A percentile compares a stretch with the other conserved stretches of the same genome.
These are phyloP conservation scores for Callaeas wilsoni DNA, from an alignment of 2,113 vertebrate species.

Conservation along the genomic window DNA sequence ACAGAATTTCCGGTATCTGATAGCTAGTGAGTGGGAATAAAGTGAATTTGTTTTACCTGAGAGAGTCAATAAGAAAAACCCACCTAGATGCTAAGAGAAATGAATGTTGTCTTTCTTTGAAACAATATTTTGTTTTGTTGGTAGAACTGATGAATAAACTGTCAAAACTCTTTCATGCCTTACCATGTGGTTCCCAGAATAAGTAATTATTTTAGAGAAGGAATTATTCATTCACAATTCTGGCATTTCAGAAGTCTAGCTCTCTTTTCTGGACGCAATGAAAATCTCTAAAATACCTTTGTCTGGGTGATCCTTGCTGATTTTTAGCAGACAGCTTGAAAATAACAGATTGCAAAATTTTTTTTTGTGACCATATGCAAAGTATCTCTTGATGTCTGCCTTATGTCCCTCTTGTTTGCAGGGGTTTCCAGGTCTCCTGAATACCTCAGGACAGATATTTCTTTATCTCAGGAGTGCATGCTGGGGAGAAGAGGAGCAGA, in stretches of 20 bases:
- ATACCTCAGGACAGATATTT: not conserved
- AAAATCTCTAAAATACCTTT: not conserved
- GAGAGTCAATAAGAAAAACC: not conserved
- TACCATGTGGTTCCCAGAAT: slow-evolving; percentile 11
- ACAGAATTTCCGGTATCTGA: not conserved
- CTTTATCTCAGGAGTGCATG: not conserved
- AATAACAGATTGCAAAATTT: not conserved
- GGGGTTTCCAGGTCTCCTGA: not conserved
- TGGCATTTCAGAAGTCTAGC: not conserved
- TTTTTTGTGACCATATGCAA: not conserved
- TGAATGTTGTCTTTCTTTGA: not conserved
- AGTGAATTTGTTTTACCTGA: not conserved
- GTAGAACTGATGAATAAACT: slow-evolving; percentile 10
- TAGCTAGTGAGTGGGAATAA: not conserved
- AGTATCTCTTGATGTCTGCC: not conserved
- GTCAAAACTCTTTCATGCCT: slow-evolving; percentile 14
- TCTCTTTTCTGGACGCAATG: not conserved
- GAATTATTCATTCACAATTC: not conserved
- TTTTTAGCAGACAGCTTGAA: not conserved
- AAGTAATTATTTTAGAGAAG: not conserved
- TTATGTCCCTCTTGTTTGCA: not conserved
- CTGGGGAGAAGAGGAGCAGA: not conserved
- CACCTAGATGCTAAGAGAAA: not conserved
- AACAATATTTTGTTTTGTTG: not conserved
- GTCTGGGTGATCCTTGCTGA: not conserved